These are phyloP conservation scores for Bugulina stolonifera DNA, from an alignment of 2,888 invertebrate genomes.

Conservation along the genomic window DNA sequence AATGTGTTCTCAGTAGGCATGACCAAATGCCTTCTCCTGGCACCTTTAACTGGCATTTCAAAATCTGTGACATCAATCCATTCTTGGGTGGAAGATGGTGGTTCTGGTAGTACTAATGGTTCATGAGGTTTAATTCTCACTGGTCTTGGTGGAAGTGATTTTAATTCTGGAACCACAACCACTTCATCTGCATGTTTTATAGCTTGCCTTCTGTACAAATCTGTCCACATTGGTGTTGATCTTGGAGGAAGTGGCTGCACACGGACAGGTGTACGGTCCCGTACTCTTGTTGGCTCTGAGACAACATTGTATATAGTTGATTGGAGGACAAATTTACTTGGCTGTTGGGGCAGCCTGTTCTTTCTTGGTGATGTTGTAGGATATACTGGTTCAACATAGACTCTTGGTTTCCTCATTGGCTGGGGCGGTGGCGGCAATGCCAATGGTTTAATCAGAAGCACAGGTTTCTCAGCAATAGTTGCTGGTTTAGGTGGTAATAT, in stretches of 20 bases:
- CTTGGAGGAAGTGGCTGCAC: constrained; percentile 15
- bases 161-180: neutral
- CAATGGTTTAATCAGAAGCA: neutral
- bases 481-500: constrained; percentile 9
- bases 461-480: neutral
- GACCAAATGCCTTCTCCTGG: constrained; percentile 16
- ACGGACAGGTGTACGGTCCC: neutral
- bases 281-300: neutral
- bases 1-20: constrained; percentile 4
- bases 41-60: constrained; percentile 20
- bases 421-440: constrained; percentile 2
- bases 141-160: constrained; percentile 3
- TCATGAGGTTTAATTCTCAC: neutral
- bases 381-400: constrained; percentile 10
- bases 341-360: constrained; percentile 14
- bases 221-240: neutral
- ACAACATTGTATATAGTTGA: neutral
- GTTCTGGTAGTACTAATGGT: neutral
- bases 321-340: constrained; percentile 11
- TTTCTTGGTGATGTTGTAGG: constrained; percentile 12
- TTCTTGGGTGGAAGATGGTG: neutral
- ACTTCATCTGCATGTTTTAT: constrained; percentile 11
- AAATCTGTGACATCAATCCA: constrained; percentile 21
- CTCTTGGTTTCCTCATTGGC: neutral
- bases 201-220: constrained; percentile 17